These are phyloP conservation scores for Cololabis saira DNA, from an alignment of 2,113 vertebrate species.

Conservation along the genomic window DNA sequence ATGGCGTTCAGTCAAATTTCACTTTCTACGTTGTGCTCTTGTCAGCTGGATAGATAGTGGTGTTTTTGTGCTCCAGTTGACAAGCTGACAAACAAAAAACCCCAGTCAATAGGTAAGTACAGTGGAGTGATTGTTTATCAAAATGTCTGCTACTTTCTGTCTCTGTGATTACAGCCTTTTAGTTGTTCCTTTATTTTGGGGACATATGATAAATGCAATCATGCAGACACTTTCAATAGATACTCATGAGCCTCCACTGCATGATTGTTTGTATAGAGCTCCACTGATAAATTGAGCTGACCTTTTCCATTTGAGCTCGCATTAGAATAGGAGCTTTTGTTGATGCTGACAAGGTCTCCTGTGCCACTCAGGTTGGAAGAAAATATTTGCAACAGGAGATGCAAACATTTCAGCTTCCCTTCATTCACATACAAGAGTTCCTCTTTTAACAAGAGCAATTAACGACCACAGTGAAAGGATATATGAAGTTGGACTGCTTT, in stretches of 20 bases:
- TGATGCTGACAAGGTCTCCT: constrained; percentile 17
- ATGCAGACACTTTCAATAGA: not conserved
- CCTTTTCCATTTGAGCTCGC: constrained; percentile 17
- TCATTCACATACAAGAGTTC: constrained; percentile 4
- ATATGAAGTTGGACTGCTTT: not conserved
- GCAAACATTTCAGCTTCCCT: constrained; percentile 3
- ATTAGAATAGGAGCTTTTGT: constrained; percentile 21
- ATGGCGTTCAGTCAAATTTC: constrained; percentile 3
- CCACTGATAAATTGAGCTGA: constrained; percentile 27
- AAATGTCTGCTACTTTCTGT: constrained; percentile 6
- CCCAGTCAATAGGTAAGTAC: not conserved
- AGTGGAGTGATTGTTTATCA: not conserved
- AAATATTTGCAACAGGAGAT: constrained; percentile 40
- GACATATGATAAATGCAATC: not conserved
- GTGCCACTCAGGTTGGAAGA: constrained; percentile 22
- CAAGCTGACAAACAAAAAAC: constrained; percentile 7
- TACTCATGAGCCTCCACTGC: constrained; percentile 17
- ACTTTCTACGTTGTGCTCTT: not conserved
- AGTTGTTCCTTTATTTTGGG: not conserved
- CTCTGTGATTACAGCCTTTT: not conserved
- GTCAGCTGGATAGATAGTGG: constrained; percentile 3
- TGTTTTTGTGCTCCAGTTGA: constrained; percentile 15
- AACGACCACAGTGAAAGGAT: not conserved
- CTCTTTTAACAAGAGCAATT: constrained; percentile 11
- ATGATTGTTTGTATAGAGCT: constrained; percentile 22